Base-by-base conservation (phyloP, 2,888 invertebrate genomes). In the Pristionchus fissidentatus region DNA sequence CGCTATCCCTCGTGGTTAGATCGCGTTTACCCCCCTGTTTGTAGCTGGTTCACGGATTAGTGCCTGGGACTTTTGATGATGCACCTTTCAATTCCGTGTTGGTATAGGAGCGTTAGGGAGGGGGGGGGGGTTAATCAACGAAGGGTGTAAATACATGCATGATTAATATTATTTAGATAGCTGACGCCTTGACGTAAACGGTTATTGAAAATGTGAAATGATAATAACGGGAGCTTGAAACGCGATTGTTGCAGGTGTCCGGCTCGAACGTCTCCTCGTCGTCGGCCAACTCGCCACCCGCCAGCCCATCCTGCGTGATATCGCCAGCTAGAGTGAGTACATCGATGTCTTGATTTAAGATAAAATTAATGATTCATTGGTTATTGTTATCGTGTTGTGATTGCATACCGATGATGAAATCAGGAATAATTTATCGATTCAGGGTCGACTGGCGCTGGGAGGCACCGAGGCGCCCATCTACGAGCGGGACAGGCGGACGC, bases 261-360 rank as follows among this genome's bases (percentile, higher is more conserved):
- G 83, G 85, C 52, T 89, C 88, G 13, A 89, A 86, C 70, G 84
- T 89, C 8, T 89, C 89, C 55, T 86, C 87, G 7, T 87, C 86
- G 0, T 88, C 88, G 2, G 89, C 88, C n/a, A 86, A 86, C 83
- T 83, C 85, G 60, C 89, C 89, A 4, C 88, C 88, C 0, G 84
- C 86, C 35, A 86, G 86, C 3, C 88, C 88, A 0, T 29, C 35
- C 29, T 26, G 8, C 2, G 19, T 41, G 52, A 49, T 29, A 32
- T 32, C 41, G 13, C 41, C 43, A n/a, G 5, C 41, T 4, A 41
- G 41, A 43, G 73, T 73, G 73, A 73, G 70, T 15, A n/a, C 5
- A 13, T 62, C 19, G 60, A n/a, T n/a, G 15, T 3, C n/a, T 57
- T 57, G 57, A 57, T 8, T 57, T 57, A 26, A 26, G 8, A n/a